Percentiles rank a stretch among this genome's conserved stretches.
These are phyloP conservation scores for Ramphastos sulfuratus DNA, from an alignment of 2,113 vertebrate genomes.

Conservation along the genomic window DNA sequence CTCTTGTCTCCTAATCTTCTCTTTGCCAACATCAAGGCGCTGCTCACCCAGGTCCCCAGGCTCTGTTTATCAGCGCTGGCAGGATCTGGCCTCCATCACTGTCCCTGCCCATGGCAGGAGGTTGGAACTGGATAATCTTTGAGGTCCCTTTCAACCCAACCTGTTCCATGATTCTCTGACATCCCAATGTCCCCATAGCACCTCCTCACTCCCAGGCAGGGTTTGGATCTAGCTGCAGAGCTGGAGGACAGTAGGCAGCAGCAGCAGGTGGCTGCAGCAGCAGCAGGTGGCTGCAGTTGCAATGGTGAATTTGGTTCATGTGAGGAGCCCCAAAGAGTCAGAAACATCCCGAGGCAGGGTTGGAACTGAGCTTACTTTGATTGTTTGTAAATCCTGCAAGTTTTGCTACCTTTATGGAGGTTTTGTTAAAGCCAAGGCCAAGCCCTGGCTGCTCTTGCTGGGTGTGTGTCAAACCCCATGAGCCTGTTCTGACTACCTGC, in stretches of 20 bases:
- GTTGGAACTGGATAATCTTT: too few species aligned
- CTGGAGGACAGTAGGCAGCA: not conserved
- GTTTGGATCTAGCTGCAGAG: not conserved
- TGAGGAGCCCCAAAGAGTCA: not conserved
- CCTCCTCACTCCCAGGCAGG: rapidly evolving
- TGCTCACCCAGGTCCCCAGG: not conserved
- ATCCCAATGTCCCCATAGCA: rapidly evolving
- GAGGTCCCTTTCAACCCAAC: too few species aligned
- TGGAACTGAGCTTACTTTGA: not conserved
- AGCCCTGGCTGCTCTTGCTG: not conserved
- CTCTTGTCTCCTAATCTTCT: not conserved
- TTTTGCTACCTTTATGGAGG: not conserved
- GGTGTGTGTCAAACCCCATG: not conserved
- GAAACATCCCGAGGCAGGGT: not conserved
- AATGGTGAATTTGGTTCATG: not conserved
- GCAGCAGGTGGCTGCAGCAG: not conserved
- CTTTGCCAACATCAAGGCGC: not conserved
- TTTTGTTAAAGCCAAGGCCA: slow-evolving; percentile 27
- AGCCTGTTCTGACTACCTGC: not conserved
- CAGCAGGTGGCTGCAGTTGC: not conserved
- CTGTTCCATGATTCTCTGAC: too few species aligned
- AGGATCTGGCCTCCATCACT: not conserved
- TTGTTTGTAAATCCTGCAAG: not conserved
- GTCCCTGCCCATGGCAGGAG: too few species aligned
- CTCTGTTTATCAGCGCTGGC: rapidly evolving